Base-by-base conservation (phyloP, 1,140 invertebrate genomes). In the Lepidurus couesii region DNA sequence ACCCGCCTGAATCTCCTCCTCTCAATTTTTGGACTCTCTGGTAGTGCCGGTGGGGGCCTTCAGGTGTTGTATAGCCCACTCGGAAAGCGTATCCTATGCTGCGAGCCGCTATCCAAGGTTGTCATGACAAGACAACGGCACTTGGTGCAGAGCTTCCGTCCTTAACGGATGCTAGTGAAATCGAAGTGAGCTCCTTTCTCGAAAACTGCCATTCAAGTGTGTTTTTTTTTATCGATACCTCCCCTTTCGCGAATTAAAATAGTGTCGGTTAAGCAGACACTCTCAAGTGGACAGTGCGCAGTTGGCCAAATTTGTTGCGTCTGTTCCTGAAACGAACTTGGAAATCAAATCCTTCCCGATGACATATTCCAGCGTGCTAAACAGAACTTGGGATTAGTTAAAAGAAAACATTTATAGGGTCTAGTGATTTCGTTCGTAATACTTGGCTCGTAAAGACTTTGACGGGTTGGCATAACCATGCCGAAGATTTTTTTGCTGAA, bases 401-500 rank as follows among this genome's bases (percentile, higher is more conserved):
- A 34, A 34, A 34, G 34, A 34, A 34, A 34, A 34, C 34, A 34
- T 34, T 34, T 34, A 34, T 34, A 34, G 34, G 34, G 34, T 34
- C 34, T 34, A 34, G 34, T 34, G 34, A 34, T 34, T 34, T 34
- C 13, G 53, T 9, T 65, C 21, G 1, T 65, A 11, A 5, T 21
- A 65, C 53, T 65, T 9, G 16, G 53, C 53, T 11, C 16, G 53
- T n/a, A 65, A 21, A 65, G 21, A 65, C 21, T 21, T 6, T 65
- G 34, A 34, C 34, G 34, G 34, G 34, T 65, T 7, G 53, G 45
- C 45, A 47, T 2, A 47, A 9, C 45, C 53, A 95, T 95, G 93
- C 93, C 93, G 86, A 95, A 95, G 88, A 94, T 95, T 84, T 95
- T 94, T 85, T 85, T 93, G 80, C 93, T 95, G 82, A 95, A 94